Conservation (phyloP, 2,113 vertebrate species). For the Chaetura pelagica region DNA sequence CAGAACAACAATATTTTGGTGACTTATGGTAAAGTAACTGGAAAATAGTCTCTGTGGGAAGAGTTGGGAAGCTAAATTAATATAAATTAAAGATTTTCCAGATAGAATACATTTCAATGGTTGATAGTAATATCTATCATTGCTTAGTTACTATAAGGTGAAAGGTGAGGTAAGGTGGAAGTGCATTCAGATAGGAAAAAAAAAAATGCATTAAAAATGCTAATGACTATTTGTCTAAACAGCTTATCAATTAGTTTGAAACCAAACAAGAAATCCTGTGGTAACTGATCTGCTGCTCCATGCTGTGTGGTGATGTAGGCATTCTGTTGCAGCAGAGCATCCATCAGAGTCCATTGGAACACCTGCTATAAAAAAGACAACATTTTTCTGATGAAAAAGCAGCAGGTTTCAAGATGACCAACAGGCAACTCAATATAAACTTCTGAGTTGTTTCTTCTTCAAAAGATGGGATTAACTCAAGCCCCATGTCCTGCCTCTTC, state of each 20-base stretch:
- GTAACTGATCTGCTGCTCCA: neutral
- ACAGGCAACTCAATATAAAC: neutral
- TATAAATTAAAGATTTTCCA: neutral
- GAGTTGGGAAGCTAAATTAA: neutral
- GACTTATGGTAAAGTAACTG: neutral
- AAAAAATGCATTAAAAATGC: neutral
- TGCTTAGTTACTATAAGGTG: neutral
- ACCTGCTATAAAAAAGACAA: neutral
- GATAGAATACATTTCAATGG: neutral
- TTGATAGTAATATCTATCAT: neutral
- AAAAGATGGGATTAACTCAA: neutral
- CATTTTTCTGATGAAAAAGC: neutral
- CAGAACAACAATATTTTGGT: neutral
- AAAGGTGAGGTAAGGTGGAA: neutral
- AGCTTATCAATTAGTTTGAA: neutral
- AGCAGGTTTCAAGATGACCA: neutral
- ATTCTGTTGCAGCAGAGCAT: neutral
- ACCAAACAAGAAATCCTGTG: neutral
- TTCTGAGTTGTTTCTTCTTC: neutral
- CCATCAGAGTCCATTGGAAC: neutral
- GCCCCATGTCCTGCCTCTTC: neutral
- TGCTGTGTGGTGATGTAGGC: neutral
- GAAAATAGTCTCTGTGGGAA: neutral
- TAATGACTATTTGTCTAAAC: neutral
- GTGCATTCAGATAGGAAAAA: neutral